Evolutionary conservation across 2,113 vertebrate species (phyloP).

Genomic region (Datnioides undecimradiatus): DNA sequence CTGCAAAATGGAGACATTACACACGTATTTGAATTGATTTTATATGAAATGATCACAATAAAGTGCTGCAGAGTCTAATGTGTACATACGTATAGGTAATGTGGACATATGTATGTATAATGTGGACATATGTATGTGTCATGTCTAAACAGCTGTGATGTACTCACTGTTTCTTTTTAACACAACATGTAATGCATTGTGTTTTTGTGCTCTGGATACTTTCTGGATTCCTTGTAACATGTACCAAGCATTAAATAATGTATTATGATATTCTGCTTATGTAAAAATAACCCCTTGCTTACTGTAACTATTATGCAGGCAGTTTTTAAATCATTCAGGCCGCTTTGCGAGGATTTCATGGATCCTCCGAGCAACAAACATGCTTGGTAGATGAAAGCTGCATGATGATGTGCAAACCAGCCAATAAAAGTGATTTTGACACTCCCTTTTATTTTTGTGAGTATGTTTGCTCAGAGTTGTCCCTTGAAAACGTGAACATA

Average conservation of each 20-base stretch:
- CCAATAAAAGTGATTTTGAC: neutral
- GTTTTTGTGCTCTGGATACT: neutral
- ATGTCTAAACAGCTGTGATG: neutral
- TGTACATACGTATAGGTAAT: neutral
- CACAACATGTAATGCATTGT: neutral
- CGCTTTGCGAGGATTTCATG: neutral
- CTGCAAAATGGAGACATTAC: neutral
- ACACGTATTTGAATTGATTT: neutral
- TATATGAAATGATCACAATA: neutral
- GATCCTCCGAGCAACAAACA: neutral
- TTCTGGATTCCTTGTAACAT: neutral
- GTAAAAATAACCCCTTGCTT: neutral
- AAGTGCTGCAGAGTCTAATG: neutral
- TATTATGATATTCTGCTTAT: neutral
- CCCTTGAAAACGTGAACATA: neutral
- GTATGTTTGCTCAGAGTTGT: neutral
- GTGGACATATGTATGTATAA: too few relatives aligned
- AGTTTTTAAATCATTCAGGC: neutral
- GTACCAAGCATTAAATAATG: neutral
- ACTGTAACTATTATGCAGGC: neutral
- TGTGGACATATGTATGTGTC: neutral
- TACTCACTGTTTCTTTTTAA: neutral
- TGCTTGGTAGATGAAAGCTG: neutral
- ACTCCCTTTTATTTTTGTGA: neutral
- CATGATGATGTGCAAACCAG: neutral